phyloP scores from a whole-genome alignment of 1,140 invertebrate genomes.

The Zaprionus tsacasi region DNA sequence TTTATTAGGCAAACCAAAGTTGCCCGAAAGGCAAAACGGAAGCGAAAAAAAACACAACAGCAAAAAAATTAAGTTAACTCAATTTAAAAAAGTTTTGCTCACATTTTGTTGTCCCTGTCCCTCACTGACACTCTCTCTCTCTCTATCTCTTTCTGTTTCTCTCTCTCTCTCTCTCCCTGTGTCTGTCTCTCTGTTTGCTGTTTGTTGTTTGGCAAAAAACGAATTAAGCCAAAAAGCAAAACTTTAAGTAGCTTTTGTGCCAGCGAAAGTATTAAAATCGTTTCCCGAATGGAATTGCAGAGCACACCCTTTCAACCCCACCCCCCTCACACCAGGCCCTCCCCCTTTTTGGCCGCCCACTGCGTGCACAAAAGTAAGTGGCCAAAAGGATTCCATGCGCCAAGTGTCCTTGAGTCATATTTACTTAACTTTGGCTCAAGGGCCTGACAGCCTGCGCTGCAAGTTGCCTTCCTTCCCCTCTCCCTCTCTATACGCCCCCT shows the following conservation, averaged over 20 bases:
- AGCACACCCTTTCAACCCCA: background rate
- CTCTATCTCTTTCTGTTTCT: background rate
- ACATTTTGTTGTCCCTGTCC: conserved; percentile 28
- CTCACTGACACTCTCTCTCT: background rate
- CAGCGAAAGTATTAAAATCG: conserved; percentile 77
- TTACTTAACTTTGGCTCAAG: conserved; percentile 74
- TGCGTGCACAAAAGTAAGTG: conserved; percentile 64
- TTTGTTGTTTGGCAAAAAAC: conserved; percentile 71
- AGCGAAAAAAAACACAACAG: conserved; percentile 36
- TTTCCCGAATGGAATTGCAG: conserved; percentile 57
- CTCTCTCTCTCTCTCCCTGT: background rate
- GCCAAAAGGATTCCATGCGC: conserved; percentile 70
- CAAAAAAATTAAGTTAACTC: conserved; percentile 67
- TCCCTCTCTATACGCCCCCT: no score
- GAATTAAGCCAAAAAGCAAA: conserved; percentile 70
- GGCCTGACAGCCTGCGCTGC: conserved; percentile 32
- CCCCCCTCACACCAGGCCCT: background rate
- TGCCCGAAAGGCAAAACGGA: conserved; percentile 28
- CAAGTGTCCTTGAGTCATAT: conserved; percentile 81
- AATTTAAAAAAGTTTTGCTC: conserved; percentile 73
- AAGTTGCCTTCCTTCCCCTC: background rate
- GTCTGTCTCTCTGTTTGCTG: conserved; percentile 48
- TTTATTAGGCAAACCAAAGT: conserved; percentile 78
- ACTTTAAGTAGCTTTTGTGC: conserved; percentile 81
- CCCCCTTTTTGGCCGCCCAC: background rate